phyloP scores from a whole-genome alignment of 2,797 vertebrate genomes.

The Helicolenus hilgendorfi region DNA sequence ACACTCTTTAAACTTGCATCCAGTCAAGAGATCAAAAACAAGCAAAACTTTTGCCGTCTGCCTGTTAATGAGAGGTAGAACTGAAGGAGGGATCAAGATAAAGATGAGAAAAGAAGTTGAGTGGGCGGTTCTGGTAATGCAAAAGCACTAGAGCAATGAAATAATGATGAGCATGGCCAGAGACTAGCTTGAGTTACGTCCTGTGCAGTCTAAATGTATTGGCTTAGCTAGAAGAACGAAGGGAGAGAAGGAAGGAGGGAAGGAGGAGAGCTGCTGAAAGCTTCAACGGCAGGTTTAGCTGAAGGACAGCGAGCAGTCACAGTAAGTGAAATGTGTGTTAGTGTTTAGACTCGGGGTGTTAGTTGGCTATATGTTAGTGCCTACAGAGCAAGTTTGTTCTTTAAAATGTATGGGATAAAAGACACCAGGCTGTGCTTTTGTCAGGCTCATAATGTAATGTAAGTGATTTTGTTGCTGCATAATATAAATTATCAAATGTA shows the following conservation, averaged over 20 bases:
- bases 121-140: slow-evolving; percentile 78
- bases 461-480: background rate
- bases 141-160: slow-evolving; percentile 88
- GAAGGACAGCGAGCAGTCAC: slow-evolving; percentile 19
- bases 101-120: slow-evolving; percentile 55
- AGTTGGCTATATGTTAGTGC: background rate
- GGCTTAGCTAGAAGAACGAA: slow-evolving; percentile 17
- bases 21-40: background rate
- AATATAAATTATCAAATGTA: background rate
- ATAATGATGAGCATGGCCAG: slow-evolving; percentile 90
- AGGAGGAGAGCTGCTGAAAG: slow-evolving; percentile 55
- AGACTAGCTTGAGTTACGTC: slow-evolving; percentile 90
- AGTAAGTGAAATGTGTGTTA: slow-evolving; percentile 59
- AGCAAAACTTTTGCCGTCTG: background rate
- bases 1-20: background rate
- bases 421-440: background rate
- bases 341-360: background rate
- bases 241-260: slow-evolving; percentile 61
- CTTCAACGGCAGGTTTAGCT: slow-evolving; percentile 48
- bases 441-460: background rate
- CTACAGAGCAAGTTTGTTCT: background rate
- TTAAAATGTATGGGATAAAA: background rate
- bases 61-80: slow-evolving; percentile 15
- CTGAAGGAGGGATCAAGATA: slow-evolving; percentile 47
- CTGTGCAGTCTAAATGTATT: slow-evolving; percentile 75